phyloP scores from a whole-genome alignment of 1,140 invertebrate species.

The Drosophila sucinea region DNA sequence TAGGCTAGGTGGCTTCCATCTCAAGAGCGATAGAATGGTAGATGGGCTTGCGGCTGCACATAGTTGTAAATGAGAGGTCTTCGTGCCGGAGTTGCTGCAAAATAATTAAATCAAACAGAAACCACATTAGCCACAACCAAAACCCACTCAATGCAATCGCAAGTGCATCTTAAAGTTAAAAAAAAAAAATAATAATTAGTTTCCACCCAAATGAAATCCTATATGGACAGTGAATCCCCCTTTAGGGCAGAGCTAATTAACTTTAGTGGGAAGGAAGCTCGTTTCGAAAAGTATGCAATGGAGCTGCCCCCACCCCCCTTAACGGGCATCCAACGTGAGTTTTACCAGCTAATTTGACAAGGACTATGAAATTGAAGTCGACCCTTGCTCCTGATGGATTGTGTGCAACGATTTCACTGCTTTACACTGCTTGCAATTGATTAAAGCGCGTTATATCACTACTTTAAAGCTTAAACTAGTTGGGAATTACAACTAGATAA shows the following conservation, averaged over 20 bases:
- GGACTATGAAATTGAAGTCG: too few relatives aligned
- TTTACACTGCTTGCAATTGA: too few relatives aligned
- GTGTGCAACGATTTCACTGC: too few relatives aligned
- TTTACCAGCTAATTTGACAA: not conserved
- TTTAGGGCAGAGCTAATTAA: not conserved
- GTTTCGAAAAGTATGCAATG: not conserved
- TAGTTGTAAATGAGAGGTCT: slow-evolving; percentile 77
- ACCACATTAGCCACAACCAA: not conserved
- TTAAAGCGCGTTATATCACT: too few relatives aligned
- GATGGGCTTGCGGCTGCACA: slow-evolving; percentile 65
- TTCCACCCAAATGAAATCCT: not conserved
- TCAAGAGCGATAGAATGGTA: slow-evolving; percentile 71
- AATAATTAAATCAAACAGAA: slow-evolving; percentile 8
- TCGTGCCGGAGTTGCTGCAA: slow-evolving; percentile 66
- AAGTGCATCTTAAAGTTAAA: slow-evolving; percentile 9
- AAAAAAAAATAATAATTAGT: too few relatives aligned
- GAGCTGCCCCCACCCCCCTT: not conserved
- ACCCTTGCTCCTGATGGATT: too few relatives aligned
- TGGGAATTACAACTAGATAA: too few relatives aligned
- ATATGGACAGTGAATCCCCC: not conserved
- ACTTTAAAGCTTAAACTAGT: too few relatives aligned
- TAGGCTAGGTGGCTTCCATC: slow-evolving; percentile 54
- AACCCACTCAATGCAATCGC: slow-evolving; percentile 12
- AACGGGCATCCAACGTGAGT: not conserved
- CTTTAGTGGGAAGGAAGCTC: not conserved